phyloP scores from a whole-genome alignment of 2,113 vertebrate species.

The Microtus ochrogaster region DNA sequence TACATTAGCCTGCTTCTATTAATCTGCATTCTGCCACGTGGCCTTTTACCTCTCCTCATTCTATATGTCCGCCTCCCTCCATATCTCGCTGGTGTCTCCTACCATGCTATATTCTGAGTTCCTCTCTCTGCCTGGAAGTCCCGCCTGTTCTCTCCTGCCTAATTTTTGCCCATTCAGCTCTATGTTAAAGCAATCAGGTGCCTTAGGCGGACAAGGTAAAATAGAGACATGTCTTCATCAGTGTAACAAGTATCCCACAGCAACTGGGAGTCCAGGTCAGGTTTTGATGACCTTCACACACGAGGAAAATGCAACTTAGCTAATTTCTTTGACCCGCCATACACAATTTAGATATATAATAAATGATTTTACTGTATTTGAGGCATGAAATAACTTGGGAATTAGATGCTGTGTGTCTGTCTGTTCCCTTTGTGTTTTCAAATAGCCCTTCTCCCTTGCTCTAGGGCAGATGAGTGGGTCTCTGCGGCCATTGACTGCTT shows the following conservation, averaged over 20 bases:
- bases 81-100: not conserved
- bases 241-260: not conserved
- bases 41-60: not conserved
- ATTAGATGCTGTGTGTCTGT: not conserved
- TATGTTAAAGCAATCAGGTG: not conserved
- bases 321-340: not conserved
- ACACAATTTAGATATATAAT: not conserved
- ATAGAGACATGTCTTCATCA: not conserved
- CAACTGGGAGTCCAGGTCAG: not conserved
- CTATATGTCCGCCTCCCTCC: not conserved
- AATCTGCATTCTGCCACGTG: not conserved
- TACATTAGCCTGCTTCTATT: not conserved
- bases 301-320: not conserved
- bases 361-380: not conserved
- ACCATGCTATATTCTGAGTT: not conserved
- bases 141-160: not conserved
- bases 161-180: not conserved
- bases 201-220: not conserved
- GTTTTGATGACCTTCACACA: not conserved
- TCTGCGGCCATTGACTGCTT: slow-evolving; percentile 94
- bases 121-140: not conserved
- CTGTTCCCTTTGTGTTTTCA: slow-evolving; percentile 38
- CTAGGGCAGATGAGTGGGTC: slow-evolving; percentile 96
- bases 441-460: slow-evolving; percentile 11
- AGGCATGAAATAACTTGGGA: slow-evolving; percentile 15